phyloP scores from a whole-genome alignment of 2,113 vertebrate genomes.

The Megalops atlanticus region DNA sequence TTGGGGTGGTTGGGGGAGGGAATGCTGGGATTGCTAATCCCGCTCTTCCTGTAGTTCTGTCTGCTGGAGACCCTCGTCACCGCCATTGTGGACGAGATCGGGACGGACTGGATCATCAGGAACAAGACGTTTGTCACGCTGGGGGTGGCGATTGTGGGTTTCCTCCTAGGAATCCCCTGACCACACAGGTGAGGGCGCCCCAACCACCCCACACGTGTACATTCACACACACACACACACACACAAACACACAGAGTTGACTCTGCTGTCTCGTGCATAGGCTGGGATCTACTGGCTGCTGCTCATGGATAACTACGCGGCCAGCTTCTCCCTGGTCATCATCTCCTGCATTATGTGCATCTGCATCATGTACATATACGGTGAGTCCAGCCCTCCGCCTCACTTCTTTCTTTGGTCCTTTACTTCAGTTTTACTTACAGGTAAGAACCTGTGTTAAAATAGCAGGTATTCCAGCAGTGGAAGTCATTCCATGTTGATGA shows the following conservation, averaged over 20 bases:
- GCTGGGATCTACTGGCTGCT: constrained; percentile 97
- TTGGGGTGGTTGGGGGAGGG: background rate
- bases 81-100: constrained; percentile 93
- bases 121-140: constrained; percentile 87
- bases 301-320: constrained; percentile 97
- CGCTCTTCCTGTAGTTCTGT: constrained; percentile 77
- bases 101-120: constrained; percentile 92
- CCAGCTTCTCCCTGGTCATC: constrained; percentile 95
- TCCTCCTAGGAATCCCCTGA: constrained; percentile 89
- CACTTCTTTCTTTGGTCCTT: background rate
- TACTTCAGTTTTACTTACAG: no score
- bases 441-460: no score
- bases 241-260: background rate
- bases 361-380: constrained; percentile 95
- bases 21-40: background rate
- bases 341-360: constrained; percentile 99
- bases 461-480: no score
- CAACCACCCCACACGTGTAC: background rate
- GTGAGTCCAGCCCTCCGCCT: constrained; percentile 66
- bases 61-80: constrained; percentile 95
- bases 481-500: no score
- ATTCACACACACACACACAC: background rate
- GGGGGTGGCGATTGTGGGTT: constrained; percentile 83
- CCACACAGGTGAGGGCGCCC: constrained; percentile 82
- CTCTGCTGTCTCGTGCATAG: constrained; percentile 58